Conservation (phyloP, 2,888 invertebrate species). For the Nesidiocoris tenuis region DNA sequence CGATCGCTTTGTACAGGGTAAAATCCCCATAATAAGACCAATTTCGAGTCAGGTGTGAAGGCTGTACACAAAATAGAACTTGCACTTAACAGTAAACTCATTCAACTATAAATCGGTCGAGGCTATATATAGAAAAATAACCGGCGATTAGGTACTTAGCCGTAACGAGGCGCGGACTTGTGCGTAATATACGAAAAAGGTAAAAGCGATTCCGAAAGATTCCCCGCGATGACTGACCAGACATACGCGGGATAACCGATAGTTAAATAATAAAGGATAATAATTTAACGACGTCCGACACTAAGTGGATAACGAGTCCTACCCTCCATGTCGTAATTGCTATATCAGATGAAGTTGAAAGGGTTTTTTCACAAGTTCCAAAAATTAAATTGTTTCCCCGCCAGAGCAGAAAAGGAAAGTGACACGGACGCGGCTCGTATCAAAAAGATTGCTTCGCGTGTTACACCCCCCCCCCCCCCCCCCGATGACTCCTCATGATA, state of each 20-base stretch:
- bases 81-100: too few species aligned
- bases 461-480: too few species aligned
- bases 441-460: neutral
- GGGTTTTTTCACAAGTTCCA: slow-evolving; percentile 15
- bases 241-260: slow-evolving; percentile 5
- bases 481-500: too few species aligned
- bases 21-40: too few species aligned
- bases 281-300: slow-evolving; percentile 24
- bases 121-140: too few species aligned
- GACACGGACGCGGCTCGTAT: slow-evolving; percentile 5
- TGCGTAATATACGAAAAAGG: neutral
- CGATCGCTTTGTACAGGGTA: too few species aligned
- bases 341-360: slow-evolving; percentile 17
- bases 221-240: slow-evolving; percentile 6
- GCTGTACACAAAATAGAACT: too few species aligned
- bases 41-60: too few species aligned
- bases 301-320: slow-evolving; percentile 27
- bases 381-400: slow-evolving; percentile 5
- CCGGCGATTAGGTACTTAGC: slow-evolving; percentile 7
- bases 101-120: too few species aligned
- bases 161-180: slow-evolving; percentile 18
- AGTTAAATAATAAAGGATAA: slow-evolving; percentile 24
- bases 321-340: slow-evolving; percentile 15
- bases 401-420: neutral
- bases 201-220: slow-evolving; percentile 7